A percentile compares a stretch with the other conserved stretches of the same genome.
These are phyloP conservation scores for Microtus richardsoni DNA, from an alignment of 2,113 vertebrate species.

Conservation along the genomic window DNA sequence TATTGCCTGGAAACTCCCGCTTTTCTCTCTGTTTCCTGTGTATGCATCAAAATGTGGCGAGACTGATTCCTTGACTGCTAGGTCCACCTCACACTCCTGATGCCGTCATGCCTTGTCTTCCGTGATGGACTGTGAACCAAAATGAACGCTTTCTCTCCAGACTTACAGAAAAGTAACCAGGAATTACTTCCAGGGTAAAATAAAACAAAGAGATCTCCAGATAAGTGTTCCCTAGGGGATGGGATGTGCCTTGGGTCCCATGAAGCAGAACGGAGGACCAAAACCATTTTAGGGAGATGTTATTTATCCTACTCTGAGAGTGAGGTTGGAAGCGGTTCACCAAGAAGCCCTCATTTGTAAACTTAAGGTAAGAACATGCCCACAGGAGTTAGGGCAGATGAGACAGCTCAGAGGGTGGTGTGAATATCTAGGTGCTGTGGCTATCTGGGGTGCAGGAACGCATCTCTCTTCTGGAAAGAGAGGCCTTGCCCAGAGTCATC, in stretches of 20 bases:
- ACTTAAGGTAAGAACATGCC: background rate
- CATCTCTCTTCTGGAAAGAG: background rate
- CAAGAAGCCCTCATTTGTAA: background rate
- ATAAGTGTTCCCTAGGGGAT: background rate
- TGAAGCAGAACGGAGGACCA: background rate
- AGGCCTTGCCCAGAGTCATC: too few species aligned
- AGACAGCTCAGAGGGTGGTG: rapidly evolving
- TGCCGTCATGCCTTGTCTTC: background rate
- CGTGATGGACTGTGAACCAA: background rate
- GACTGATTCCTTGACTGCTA: background rate
- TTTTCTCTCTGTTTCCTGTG: background rate
- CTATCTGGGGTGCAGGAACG: background rate
- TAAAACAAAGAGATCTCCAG: rapidly evolving
- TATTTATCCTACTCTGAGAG: background rate
- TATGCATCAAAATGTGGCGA: background rate
- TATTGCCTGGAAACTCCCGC: background rate
- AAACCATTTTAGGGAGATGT: background rate
- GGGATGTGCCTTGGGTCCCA: too few species aligned
- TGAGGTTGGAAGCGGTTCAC: background rate
- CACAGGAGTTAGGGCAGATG: background rate
- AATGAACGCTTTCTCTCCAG: background rate
- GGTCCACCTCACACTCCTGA: too few species aligned
- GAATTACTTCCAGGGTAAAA: background rate
- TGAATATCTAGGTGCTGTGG: background rate
- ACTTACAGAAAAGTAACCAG: background rate